Percentiles rank a stretch among this genome's conserved stretches.
Evolutionary conservation across 2,888 invertebrate genomes (phyloP).

Genomic region (Troides aeacus): DNA sequence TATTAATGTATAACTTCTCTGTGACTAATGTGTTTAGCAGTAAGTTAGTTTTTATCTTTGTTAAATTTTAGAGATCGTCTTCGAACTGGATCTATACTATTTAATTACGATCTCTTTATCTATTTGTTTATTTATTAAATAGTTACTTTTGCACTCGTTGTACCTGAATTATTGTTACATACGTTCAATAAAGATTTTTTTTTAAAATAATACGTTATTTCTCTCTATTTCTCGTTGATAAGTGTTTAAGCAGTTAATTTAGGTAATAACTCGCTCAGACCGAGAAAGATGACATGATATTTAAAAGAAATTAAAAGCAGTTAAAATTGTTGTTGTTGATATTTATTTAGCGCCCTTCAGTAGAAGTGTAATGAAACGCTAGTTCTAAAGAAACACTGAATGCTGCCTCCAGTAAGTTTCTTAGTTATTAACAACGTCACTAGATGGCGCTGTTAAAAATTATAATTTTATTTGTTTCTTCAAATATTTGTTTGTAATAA

Average conservation of each 20-base stretch:
- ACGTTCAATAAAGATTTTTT: background rate
- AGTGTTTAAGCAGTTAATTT: background rate
- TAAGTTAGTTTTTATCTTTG: constrained; percentile 11
- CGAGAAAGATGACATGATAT: background rate
- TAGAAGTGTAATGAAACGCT: background rate
- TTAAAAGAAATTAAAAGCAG: background rate
- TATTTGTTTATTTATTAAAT: constrained; percentile 20
- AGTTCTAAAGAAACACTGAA: background rate
- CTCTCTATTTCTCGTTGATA: background rate
- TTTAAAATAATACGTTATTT: background rate
- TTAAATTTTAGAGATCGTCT: background rate
- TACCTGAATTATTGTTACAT: constrained; percentile 22
- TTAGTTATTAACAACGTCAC: background rate
- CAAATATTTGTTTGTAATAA: background rate
- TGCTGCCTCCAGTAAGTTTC: background rate
- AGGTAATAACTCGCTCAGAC: too few relatives aligned
- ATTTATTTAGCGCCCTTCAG: constrained; percentile 4
- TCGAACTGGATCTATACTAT: background rate
- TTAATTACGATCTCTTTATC: constrained; percentile 7
- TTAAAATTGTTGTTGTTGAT: background rate
- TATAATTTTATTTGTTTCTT: background rate
- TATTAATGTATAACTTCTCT: background rate
- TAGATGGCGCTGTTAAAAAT: constrained; percentile 10
- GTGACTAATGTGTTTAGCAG: background rate
- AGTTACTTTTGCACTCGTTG: constrained; percentile 13